Evolutionary conservation across 2,888 invertebrate genomes (phyloP).

Genomic region (Peribatodes rhomboidaria): DNA sequence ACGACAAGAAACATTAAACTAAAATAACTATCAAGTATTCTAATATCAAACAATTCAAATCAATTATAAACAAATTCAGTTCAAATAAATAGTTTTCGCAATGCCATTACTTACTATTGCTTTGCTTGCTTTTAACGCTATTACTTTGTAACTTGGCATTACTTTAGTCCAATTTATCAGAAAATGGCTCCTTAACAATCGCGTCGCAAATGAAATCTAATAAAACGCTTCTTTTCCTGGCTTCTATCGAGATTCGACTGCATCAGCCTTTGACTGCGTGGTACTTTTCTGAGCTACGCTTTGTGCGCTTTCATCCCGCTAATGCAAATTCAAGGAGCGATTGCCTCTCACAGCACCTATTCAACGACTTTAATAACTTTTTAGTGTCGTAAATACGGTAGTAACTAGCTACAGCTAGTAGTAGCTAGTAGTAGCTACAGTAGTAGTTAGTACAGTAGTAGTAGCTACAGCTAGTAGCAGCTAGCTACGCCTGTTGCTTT

Average conservation of each 20-base stretch:
- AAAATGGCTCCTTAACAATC: slow-evolving; percentile 10
- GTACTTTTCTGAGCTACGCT: slow-evolving; percentile 57
- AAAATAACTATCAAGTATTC: too few species aligned
- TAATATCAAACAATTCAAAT: too few species aligned
- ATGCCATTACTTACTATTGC: too few species aligned
- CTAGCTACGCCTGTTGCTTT: too few species aligned
- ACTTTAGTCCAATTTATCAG: background rate
- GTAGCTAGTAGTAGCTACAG: too few species aligned
- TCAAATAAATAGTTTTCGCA: background rate
- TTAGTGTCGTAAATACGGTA: background rate
- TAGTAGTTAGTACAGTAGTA: too few species aligned
- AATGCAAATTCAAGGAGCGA: slow-evolving; percentile 74
- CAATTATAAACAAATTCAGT: too few species aligned
- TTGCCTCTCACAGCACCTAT: slow-evolving; percentile 59
- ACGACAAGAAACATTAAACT: too few species aligned
- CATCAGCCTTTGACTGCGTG: slow-evolving; percentile 57
- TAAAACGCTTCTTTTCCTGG: slow-evolving; percentile 22
- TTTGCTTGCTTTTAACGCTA: too few species aligned
- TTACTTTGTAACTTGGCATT: too few species aligned
- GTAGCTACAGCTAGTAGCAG: too few species aligned
- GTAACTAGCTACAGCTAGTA: background rate
- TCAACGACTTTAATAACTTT: slow-evolving; percentile 33
- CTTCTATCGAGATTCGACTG: slow-evolving; percentile 27
- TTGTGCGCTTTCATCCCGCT: slow-evolving; percentile 61
- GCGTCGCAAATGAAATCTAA: slow-evolving; percentile 18